Base-by-base conservation (phyloP, 2,113 vertebrate genomes). In the Syngnathus scovelli region DNA sequence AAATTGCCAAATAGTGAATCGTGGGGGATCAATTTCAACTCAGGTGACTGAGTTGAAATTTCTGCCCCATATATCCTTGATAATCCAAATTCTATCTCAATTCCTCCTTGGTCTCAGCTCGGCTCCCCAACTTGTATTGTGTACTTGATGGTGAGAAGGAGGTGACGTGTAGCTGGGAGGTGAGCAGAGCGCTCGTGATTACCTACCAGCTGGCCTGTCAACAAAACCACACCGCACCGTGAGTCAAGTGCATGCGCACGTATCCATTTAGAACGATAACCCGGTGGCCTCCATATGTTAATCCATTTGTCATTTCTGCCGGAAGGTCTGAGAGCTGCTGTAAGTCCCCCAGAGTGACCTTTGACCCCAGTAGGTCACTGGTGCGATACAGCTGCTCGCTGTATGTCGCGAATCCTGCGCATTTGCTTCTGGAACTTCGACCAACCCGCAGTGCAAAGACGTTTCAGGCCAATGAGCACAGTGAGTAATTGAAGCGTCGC, bases 131-230 rank as follows among this genome's bases (percentile, higher is more conserved):
- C 7, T 61, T 89, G 68, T 60, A 83, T 7, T 91, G 90, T 74
- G 81, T 88, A 27, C 76, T 89, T 74, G 76, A 72, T 0, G 72
- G 75, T 44, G 84, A 87, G 41, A 51, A 7, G 55, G 60, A 68
- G 61, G 85, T 82, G 67, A 65, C 7, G 11, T 91, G 89, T 33
- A 86, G 80, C 76, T 91, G 90, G 90, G 74, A 88, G 65, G 70
- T 90, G 64, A 88, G 67, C 77, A 77, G 27, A 66, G 79, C 82
- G 21, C 61, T 77, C 23, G 66, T 78, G 62, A 48, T 90, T 38
- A 78, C 74, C 69, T 87, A 88, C 81, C 74, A 82, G 70, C 85
- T 90, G 75, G 27, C 1, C 37, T 88, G 83, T 56, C 71, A 43
- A 64, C 64, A 51, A 60, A 59, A 59, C 13, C 64, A 2, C 8